Evolutionary conservation across 2,113 vertebrate species (phyloP).

Genomic region (Ammodytes marinus): DNA sequence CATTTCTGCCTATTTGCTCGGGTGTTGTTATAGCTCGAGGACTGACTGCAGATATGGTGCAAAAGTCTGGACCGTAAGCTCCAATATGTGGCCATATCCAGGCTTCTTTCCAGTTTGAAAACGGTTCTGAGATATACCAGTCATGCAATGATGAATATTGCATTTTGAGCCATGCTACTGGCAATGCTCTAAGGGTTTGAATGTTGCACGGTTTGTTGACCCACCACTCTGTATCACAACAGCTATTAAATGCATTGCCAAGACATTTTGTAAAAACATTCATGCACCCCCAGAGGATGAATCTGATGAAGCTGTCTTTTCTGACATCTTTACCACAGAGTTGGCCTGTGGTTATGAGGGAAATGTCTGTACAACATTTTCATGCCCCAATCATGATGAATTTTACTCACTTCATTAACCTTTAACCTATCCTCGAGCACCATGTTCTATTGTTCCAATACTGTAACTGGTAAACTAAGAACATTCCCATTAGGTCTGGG

Average conservation of each 20-base stretch:
- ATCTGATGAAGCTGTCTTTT: not conserved
- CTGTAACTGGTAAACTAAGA: too few species aligned
- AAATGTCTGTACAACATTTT: not conserved
- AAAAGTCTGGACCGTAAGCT: constrained; percentile 9
- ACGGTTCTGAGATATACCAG: constrained; percentile 13
- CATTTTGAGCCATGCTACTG: not conserved
- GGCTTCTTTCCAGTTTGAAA: constrained; percentile 12
- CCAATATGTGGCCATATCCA: constrained; percentile 8
- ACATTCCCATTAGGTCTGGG: too few species aligned
- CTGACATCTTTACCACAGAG: not conserved
- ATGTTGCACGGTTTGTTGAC: not conserved
- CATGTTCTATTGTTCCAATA: too few species aligned
- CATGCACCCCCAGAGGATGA: not conserved
- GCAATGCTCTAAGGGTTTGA: not conserved
- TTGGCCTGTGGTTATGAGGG: not conserved
- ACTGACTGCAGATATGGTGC: constrained; percentile 27
- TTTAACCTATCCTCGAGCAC: not conserved
- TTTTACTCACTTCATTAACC: not conserved
- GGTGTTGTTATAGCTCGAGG: constrained; percentile 13
- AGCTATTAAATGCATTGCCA: not conserved
- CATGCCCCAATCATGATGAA: not conserved
- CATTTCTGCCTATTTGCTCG: constrained; percentile 17
- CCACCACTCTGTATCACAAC: not conserved
- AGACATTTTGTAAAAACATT: not conserved
- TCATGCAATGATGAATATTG: not conserved